Evolutionary conservation across 2,888 invertebrate genomes (phyloP).

Genomic region (Mythimna albipuncta): DNA sequence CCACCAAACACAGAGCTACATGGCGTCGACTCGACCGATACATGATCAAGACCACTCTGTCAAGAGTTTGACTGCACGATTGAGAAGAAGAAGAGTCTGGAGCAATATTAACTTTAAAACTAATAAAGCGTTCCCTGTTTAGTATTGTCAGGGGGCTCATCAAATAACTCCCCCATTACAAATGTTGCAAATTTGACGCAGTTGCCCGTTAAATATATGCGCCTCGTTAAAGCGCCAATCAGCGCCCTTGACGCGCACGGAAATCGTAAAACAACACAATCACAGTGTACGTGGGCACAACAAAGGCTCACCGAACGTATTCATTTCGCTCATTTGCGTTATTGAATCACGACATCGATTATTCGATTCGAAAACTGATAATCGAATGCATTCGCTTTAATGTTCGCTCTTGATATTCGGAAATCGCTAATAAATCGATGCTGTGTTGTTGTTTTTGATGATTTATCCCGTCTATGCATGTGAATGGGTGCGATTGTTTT

Average conservation of each 20-base stretch:
- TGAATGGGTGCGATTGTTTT: constrained; percentile 62
- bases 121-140: constrained; percentile 48
- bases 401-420: constrained; percentile 75
- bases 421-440: constrained; percentile 83
- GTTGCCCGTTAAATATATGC: constrained; percentile 76
- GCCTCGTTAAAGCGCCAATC: constrained; percentile 79
- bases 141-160: constrained; percentile 49
- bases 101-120: constrained; percentile 7
- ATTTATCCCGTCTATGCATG: constrained; percentile 74
- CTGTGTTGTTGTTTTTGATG: constrained; percentile 75
- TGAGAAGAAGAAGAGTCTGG: not conserved
- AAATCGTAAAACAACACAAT: constrained; percentile 69
- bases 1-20: no score
- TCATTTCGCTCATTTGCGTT: constrained; percentile 78
- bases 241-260: constrained; percentile 67
- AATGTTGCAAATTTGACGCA: constrained; percentile 66
- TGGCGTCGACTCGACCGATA: no score
- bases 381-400: constrained; percentile 80
- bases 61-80: no score
- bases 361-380: constrained; percentile 77
- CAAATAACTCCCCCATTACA: constrained; percentile 60
- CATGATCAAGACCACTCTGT: no score
- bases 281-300: constrained; percentile 63
- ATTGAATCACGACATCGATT: constrained; percentile 81
- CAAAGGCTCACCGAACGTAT: constrained; percentile 72